Evolutionary conservation across 30 jellyfish, hydroid and myxozoan species (phyloP), one percentile per base, ranked within the genome.

Genomic region (Haliclystus octoradiatus): DNA sequence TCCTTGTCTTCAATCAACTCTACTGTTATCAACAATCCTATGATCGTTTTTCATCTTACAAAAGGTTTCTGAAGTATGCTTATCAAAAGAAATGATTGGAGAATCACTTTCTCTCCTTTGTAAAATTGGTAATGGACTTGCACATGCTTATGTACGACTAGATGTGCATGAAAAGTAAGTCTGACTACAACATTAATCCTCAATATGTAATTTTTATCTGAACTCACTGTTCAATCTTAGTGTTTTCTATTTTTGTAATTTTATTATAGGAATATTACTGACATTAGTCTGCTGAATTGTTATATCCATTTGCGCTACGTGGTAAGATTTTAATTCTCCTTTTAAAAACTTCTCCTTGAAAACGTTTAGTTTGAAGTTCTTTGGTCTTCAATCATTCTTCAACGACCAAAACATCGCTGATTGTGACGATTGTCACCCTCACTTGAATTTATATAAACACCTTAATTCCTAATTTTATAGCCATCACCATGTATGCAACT

Each of bases 121-220:
- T 70, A 88, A 88, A 69, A 79, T 81, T 19, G 97, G 97, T 26
- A 88, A 74, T 79, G 97, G 97, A 13, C 77, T 88, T 5, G 92
- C 97, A 0, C 97, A 88, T 74, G 97, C 97, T 13, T 88, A 80
- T 71, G 97, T 88, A 28, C 73, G 81, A 63, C 78, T 88, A 33
- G 94, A 88, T 68, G 50, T 88, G 25, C 92, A 81, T 34, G 89
- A 80, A 28, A 88, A 83, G 97, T 88, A 53, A 60, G 50, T 40
- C 57, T 5, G 9, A 40, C 57, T 5, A 40, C 19, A 40, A 9
- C 19, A 40, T 40, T 5, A 9, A 40, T 5, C 14, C 57, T 40
- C 57, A 40, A 5, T 40, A 19, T 40, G 14, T 19, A 5, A 5
- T 19, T 5, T 40, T 40, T 40, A 40, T 40, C 57, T 40, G 57